Evolutionary conservation across 2,888 invertebrate genomes (phyloP), one percentile per base, ranked within the genome.

Genomic region (Latrodectus elegans): DNA sequence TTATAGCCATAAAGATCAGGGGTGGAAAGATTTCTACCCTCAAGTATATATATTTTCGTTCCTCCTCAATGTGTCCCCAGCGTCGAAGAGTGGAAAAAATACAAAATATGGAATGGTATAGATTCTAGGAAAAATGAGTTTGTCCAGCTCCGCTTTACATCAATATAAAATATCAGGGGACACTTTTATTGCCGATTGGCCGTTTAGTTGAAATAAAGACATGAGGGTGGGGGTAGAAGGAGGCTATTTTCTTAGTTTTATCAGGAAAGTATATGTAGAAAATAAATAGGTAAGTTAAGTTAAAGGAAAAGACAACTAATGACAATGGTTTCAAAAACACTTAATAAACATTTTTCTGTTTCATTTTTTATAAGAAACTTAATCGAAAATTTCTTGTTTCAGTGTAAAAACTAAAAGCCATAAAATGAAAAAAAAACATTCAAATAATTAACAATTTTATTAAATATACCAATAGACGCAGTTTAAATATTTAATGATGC

Each of bases 181-280:
- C 74, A 38, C 53, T 81, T 81, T 81, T 81, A 81, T 81, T 74
- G 81, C 55, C 64, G 81, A 67, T 73, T 74, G 65, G 74, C 71
- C 81, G 73, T 81, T 74, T 74, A 81, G 81, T 74, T 81, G 81
- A 81, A 81, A 81, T 81, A 81, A 81, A 81, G 81, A 81, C 49
- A 74, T 73, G 67, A 15, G 17, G 8, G 22, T 38, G 64, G 22
- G 60, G 60, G n/a, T 55, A 60, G 60, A 60, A 60, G 60, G 14
- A 60, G 60, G 60, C 38, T 38, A 38, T 38, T 38, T 38, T 38
- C 38, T 38, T 38, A 38, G 38, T 38, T 38, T 38, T 38, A 38
- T 38, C 38, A 38, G 38, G 6, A 38, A 38, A 38, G 38, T 38
- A 38, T 38, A 38, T 6, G 38, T 38, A 38, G 38, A 1, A 38